These are phyloP conservation scores for Toxotes chatareus DNA, from an alignment of 2,113 vertebrate genomes.

Conservation along the genomic window DNA sequence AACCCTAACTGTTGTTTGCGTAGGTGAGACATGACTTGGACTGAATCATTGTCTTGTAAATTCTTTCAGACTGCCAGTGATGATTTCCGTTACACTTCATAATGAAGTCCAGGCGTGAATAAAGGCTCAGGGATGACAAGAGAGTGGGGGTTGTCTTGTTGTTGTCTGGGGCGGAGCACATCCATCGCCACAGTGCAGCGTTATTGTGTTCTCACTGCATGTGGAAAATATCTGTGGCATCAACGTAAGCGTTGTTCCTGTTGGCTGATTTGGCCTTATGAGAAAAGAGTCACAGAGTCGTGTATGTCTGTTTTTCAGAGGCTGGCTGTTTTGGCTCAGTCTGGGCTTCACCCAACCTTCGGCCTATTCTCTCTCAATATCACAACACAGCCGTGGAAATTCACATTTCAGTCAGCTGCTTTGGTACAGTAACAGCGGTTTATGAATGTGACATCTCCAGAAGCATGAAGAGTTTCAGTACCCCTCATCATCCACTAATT, in stretches of 20 bases:
- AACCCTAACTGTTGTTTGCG: slow-evolving; percentile 36
- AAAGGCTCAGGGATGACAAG: slow-evolving; percentile 24
- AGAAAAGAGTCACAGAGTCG: slow-evolving; percentile 5
- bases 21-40: slow-evolving; percentile 32
- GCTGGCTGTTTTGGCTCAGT: slow-evolving; percentile 36
- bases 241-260: slow-evolving; percentile 52
- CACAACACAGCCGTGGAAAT: slow-evolving; percentile 11
- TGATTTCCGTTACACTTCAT: slow-evolving; percentile 68
- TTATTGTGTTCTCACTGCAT: slow-evolving; percentile 56
- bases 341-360: slow-evolving; percentile 27
- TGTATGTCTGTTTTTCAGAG: slow-evolving; percentile 28
- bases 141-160: slow-evolving; percentile 47
- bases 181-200: slow-evolving; percentile 46
- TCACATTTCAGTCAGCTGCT: not conserved
- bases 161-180: slow-evolving; percentile 58
- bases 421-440: not conserved
- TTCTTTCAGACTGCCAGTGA: slow-evolving; percentile 65
- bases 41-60: slow-evolving; percentile 62
- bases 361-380: slow-evolving; percentile 27
- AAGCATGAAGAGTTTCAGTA: not conserved
- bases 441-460: slow-evolving; percentile 25
- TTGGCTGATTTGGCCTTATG: slow-evolving; percentile 19
- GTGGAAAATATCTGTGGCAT: slow-evolving; percentile 62
- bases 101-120: slow-evolving; percentile 74
- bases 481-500: slow-evolving; percentile 5